A percentile compares a stretch with the other conserved stretches of the same genome.
These are phyloP conservation scores for Dasyornis broadbenti DNA, from an alignment of 2,113 vertebrate genomes.

Conservation along the genomic window DNA sequence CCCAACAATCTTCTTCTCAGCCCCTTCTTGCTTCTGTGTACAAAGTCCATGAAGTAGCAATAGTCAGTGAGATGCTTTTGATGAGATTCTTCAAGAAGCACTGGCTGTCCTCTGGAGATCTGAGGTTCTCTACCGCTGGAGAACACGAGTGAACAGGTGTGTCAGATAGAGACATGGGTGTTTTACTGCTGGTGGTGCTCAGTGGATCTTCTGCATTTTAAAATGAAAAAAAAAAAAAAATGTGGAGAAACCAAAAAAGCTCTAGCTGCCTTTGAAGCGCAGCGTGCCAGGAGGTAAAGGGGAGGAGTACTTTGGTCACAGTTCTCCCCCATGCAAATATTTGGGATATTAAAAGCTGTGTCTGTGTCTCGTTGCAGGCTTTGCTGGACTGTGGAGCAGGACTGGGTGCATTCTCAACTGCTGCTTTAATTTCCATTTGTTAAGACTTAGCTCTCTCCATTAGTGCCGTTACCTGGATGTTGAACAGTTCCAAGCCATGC, in stretches of 20 bases:
- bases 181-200: background rate
- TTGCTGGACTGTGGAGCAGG: background rate
- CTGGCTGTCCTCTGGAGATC: background rate
- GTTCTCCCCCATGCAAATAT: background rate
- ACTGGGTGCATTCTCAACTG: background rate
- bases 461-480: background rate
- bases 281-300: background rate
- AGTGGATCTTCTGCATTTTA: background rate
- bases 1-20: background rate
- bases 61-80: background rate
- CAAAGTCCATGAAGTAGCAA: background rate
- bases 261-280: background rate
- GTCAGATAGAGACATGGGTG: fast-evolving
- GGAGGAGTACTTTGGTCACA: background rate
- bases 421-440: background rate
- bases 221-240: background rate
- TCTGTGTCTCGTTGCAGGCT: background rate
- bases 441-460: background rate
- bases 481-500: fast-evolving
- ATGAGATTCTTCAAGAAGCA: background rate
- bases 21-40: background rate
- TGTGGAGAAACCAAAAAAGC: background rate
- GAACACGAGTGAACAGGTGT: background rate
- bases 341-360: background rate
- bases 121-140: fast-evolving